Conservation (phyloP, 2,797 vertebrate genomes). For the Danio tinwini region DNA sequence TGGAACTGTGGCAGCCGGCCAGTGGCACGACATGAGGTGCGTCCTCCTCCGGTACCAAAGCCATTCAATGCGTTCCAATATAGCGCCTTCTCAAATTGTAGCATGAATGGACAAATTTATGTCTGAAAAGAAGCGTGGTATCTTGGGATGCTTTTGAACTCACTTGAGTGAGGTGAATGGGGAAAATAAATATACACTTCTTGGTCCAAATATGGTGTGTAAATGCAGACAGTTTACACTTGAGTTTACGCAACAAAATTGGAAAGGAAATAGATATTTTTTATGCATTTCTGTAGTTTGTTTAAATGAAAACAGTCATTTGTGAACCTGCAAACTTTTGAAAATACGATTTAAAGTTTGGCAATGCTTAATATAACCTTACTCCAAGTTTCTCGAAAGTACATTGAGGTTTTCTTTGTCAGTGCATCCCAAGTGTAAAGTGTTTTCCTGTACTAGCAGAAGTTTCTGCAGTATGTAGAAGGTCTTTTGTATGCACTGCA, state of each 20-base stretch:
- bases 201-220: background rate
- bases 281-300: too few species aligned
- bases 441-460: too few species aligned
- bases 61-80: background rate
- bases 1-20: constrained; percentile 33
- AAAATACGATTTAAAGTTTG: too few species aligned
- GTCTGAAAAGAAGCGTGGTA: background rate
- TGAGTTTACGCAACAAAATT: background rate
- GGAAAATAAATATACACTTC: background rate
- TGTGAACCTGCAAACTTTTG: too few species aligned
- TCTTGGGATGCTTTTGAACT: background rate
- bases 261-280: too few species aligned
- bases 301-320: too few species aligned
- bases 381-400: too few species aligned
- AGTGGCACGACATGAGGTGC: background rate
- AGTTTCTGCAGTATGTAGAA: too few species aligned
- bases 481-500: too few species aligned
- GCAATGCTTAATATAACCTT: too few species aligned
- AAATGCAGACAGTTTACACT: background rate
- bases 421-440: too few species aligned
- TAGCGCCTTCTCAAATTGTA: constrained; percentile 1
- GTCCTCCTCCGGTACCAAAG: background rate
- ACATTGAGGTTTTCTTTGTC: too few species aligned
- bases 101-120: constrained; percentile 28
- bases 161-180: background rate